Conservation (phyloP, 2,113 vertebrate genomes). For the Rhabdomys dilectus region DNA sequence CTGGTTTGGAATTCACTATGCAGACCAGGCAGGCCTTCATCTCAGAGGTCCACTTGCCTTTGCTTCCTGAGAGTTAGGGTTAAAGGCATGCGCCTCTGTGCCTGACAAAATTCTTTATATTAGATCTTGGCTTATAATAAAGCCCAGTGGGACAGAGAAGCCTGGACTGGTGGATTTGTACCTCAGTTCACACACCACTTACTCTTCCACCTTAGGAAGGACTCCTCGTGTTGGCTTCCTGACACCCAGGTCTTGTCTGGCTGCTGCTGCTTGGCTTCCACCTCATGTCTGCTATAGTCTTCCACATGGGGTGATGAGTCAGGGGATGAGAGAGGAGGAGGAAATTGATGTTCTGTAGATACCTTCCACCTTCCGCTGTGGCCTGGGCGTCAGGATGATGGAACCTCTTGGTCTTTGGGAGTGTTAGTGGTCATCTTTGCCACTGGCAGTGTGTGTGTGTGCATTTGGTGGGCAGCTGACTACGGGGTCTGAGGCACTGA, state of each 20-base stretch:
- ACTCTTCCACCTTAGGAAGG: background rate
- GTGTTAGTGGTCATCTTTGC: background rate
- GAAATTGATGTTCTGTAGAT: background rate
- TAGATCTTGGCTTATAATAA: background rate
- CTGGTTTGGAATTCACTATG: background rate
- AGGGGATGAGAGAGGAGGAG: background rate
- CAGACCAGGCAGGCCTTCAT: background rate
- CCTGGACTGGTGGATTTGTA: background rate
- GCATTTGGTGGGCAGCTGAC: background rate
- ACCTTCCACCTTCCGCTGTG: background rate
- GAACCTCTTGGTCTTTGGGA: background rate
- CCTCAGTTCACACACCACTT: background rate
- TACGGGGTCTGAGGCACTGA: background rate
- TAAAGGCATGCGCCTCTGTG: background rate
- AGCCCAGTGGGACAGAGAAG: background rate
- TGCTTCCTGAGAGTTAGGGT: background rate
- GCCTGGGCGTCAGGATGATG: background rate
- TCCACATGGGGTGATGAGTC: background rate
- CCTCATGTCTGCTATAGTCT: background rate
- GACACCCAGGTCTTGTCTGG: background rate
- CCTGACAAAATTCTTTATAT: background rate
- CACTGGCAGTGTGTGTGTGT: background rate
- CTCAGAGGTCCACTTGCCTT: background rate
- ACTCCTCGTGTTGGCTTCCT: background rate
- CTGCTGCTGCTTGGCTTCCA: background rate